Percentiles rank a stretch among this genome's conserved stretches.
Conservation (phyloP, 2,797 vertebrate genomes). For the Adrianichthys oophorus region DNA sequence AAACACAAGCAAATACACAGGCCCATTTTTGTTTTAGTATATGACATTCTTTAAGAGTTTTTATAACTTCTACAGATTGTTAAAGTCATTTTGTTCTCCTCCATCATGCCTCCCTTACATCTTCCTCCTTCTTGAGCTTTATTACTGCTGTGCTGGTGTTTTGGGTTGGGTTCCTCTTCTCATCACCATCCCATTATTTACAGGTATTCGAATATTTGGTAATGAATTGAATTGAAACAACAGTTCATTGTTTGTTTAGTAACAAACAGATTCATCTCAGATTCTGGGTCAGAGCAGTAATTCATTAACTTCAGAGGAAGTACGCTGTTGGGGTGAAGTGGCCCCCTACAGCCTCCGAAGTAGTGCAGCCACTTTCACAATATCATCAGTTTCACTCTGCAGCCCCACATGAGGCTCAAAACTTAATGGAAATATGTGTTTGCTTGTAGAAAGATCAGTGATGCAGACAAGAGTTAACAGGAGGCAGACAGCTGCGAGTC, state of each 20-base stretch:
- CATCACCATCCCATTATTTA: not conserved
- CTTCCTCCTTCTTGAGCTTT: not conserved
- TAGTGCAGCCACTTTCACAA: not conserved
- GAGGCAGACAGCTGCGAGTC: slow-evolving; percentile 45
- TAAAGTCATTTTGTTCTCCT: slow-evolving; percentile 42
- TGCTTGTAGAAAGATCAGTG: slow-evolving; percentile 19
- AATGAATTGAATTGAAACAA: too few species aligned
- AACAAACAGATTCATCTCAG: too few species aligned
- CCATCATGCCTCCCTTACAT: not conserved
- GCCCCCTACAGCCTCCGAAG: slow-evolving; percentile 21
- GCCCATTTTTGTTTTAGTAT: too few species aligned
- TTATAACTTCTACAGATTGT: slow-evolving; percentile 22
- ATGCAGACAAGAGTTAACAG: slow-evolving; percentile 32
- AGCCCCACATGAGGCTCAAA: slow-evolving; percentile 6
- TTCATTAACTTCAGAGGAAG: slow-evolving; percentile 11
- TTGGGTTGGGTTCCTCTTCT: slow-evolving; percentile 13
- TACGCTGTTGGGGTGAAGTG: not conserved
- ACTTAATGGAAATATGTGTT: slow-evolving; percentile 32
- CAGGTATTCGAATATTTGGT: too few species aligned
- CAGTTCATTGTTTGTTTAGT: too few species aligned
- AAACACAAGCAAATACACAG: slow-evolving; percentile 10
- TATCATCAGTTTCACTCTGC: slow-evolving; percentile 24
- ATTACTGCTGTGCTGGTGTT: slow-evolving; percentile 5
- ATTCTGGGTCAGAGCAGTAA: slow-evolving; percentile 13
- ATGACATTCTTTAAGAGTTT: not conserved